Evolutionary conservation across 2,113 vertebrate genomes (phyloP), one percentile per base, ranked within the genome.

Genomic region (Elephantulus edwardii): DNA sequence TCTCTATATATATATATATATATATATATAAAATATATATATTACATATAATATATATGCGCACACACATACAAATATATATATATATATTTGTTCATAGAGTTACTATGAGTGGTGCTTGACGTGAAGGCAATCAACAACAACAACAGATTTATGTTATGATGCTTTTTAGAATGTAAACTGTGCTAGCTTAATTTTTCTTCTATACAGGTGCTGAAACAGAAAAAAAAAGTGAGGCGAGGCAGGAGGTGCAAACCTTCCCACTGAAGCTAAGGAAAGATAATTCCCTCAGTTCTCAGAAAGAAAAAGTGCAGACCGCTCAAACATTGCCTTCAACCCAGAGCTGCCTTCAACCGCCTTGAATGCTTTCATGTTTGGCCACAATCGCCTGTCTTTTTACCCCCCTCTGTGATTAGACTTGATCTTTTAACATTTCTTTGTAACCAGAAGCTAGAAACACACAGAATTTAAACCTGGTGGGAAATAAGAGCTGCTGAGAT

Each of bases 341-440:
- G 81, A 66, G n/a, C 13, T 50, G 46, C 46, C 84, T 93, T 86
- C n/a, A n/a, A n/a, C n/a, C n/a, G n/a, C n/a, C 54, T n/a, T 9
- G 38, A 83, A 48, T 8, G 4, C 46, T 86, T 86, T 88, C 24
- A 44, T 62, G 26, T 79, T 16, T 78, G 70, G n/a, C 19, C 83
- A 86, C 52, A 71, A 7, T 80, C 8, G 3, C 52, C 70, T 56
- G 44, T 52, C 33, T 60, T 46, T 33, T 68, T 38, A 9, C 30
- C 48, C 14, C 52, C 40, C 12, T 76, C 40, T 62, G 72, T 75
- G 70, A 89, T 62, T 75, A 33, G 56, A 16, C 13, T 81, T 92
- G 81, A 95, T 68, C 54, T 88, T 92, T 93, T 50, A 78, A 64
- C n/a, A 56, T 30, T 88, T 88, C 52, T 92, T 87, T 93, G 72